phyloP scores from a whole-genome alignment of 2,797 vertebrate genomes.

The Perodicticus potto region DNA sequence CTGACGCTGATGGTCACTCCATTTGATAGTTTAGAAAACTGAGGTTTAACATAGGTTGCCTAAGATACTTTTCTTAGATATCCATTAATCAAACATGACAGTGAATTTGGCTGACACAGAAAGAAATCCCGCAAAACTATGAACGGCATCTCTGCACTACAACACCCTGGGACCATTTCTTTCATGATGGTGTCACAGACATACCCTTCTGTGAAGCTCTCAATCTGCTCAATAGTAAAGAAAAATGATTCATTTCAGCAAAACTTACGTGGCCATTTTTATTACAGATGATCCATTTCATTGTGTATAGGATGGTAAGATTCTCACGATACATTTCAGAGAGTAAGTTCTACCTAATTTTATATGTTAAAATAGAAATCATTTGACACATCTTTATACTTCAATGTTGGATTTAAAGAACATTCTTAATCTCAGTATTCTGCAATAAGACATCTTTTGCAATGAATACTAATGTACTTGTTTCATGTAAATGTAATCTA shows the following conservation, averaged over 20 bases:
- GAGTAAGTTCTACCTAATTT: slow-evolving; percentile 49
- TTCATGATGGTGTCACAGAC: background rate
- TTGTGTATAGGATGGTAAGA: background rate
- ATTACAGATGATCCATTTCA: slow-evolving; percentile 12
- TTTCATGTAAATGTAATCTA: slow-evolving; percentile 62
- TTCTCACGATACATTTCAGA: background rate
- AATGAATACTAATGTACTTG: slow-evolving; percentile 60
- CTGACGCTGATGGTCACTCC: background rate
- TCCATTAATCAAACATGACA: background rate
- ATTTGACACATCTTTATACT: slow-evolving; percentile 41
- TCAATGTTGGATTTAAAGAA: slow-evolving; percentile 50
- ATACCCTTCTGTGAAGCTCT: background rate
- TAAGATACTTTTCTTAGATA: background rate
- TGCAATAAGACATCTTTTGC: slow-evolving; percentile 49
- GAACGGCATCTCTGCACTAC: background rate
- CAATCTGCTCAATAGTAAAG: background rate
- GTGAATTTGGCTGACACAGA: background rate
- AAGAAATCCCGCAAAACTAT: background rate
- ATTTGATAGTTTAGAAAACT: background rate
- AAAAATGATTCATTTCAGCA: background rate
- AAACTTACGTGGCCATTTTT: slow-evolving; percentile 2
- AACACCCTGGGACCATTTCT: background rate
- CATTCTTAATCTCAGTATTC: slow-evolving; percentile 56
- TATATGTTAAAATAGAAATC: slow-evolving; percentile 4
- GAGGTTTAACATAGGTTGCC: background rate